Evolutionary conservation across 1,140 invertebrate genomes (phyloP).

Genomic region (Samia ricini): DNA sequence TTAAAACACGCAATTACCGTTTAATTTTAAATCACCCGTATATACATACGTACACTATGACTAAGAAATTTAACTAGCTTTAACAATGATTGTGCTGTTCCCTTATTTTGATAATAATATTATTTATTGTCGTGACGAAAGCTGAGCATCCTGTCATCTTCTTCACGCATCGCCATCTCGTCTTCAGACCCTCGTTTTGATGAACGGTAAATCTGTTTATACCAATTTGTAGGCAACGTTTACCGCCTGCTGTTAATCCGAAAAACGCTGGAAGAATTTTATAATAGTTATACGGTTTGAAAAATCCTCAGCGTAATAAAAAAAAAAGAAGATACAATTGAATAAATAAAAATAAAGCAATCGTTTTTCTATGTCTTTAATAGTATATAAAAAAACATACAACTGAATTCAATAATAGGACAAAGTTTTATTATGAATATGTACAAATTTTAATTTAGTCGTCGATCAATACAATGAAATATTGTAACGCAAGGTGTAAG

Average conservation of each 20-base stretch:
- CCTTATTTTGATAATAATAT: constrained; percentile 50
- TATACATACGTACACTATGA: neutral
- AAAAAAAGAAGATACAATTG: neutral
- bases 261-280: constrained; percentile 43
- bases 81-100: constrained; percentile 29
- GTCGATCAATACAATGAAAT: no score
- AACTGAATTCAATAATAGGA: no score
- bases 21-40: neutral
- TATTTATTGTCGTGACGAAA: constrained; percentile 58
- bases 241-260: constrained; percentile 45
- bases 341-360: neutral
- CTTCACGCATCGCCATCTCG: constrained; percentile 56
- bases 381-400: no score
- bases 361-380: no score
- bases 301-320: neutral
- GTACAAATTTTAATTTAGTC: no score
- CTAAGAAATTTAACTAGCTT: neutral
- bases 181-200: constrained; percentile 54
- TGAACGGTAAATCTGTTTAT: constrained; percentile 48
- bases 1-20: no score
- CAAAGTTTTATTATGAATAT: no score
- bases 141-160: constrained; percentile 51
- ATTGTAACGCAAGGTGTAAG: no score
- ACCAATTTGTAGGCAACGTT: constrained; percentile 51
- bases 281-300: neutral